These are phyloP conservation scores for Neodon shergylaensis DNA, from an alignment of 2,113 vertebrate species.

Conservation along the genomic window DNA sequence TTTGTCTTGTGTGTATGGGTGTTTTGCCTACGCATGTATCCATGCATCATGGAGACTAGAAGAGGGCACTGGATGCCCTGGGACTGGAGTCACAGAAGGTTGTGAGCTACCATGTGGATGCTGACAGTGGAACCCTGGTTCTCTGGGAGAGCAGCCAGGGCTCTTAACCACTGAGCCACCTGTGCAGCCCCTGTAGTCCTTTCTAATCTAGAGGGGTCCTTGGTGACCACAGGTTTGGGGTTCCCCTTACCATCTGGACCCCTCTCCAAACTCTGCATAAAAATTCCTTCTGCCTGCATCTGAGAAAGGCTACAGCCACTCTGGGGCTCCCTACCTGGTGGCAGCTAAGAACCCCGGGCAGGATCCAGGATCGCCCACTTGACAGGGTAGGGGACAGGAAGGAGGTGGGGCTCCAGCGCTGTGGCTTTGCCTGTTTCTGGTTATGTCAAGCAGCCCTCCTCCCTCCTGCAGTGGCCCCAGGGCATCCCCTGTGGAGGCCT, in stretches of 20 bases:
- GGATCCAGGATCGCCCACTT: neutral
- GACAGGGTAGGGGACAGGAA: neutral
- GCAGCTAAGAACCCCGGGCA: neutral
- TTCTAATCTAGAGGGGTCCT: neutral
- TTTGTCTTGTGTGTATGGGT: neutral
- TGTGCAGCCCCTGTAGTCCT: neutral
- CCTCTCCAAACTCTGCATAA: neutral
- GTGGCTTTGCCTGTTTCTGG: neutral
- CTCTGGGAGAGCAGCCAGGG: neutral
- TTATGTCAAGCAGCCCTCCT: neutral
- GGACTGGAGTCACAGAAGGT: neutral
- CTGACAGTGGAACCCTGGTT: neutral
- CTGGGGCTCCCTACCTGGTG: neutral
- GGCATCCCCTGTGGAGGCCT: neutral
- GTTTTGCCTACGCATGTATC: neutral
- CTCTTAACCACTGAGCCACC: neutral
- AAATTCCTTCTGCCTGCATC: neutral
- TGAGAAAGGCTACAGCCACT: neutral
- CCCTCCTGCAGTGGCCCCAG: neutral
- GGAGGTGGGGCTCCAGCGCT: rapidly evolving
- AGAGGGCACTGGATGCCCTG: neutral
- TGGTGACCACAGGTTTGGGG: neutral
- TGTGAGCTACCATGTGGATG: neutral
- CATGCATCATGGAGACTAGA: neutral
- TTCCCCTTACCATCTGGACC: neutral